phyloP scores from a whole-genome alignment of 1,140 invertebrate genomes.

The Thaumatotibia leucotreta region DNA sequence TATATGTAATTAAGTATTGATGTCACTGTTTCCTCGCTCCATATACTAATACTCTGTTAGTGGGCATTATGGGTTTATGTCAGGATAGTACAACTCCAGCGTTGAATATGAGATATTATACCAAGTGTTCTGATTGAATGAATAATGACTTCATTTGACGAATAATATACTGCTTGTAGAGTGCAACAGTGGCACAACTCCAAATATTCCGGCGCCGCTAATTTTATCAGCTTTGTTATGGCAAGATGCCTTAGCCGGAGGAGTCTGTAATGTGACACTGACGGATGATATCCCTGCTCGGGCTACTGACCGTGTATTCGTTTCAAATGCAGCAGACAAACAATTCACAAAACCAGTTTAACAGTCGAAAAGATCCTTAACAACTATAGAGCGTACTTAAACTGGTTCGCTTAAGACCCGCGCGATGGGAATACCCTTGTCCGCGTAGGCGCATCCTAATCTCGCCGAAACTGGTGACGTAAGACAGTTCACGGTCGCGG shows the following conservation, averaged over 20 bases:
- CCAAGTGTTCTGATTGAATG: constrained; percentile 23
- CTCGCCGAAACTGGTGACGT: constrained; percentile 55
- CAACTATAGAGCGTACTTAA: background rate
- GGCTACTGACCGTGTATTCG: background rate
- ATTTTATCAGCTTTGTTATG: background rate
- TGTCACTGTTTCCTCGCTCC: constrained; percentile 28
- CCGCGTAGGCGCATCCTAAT: constrained; percentile 67
- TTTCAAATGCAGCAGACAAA: background rate
- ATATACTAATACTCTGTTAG: constrained; percentile 13
- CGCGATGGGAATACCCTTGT: background rate
- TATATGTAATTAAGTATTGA: constrained; percentile 25
- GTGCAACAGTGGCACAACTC: background rate
- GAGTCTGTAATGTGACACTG: background rate
- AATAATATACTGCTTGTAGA: background rate
- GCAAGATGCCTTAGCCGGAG: background rate
- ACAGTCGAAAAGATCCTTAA: background rate
- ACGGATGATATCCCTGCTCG: background rate
- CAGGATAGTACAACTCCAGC: background rate
- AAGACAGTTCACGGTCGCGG: constrained; percentile 67
- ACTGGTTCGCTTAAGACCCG: background rate
- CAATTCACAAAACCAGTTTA: background rate
- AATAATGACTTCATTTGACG: background rate
- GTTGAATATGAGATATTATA: constrained; percentile 2
- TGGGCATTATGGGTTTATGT: background rate
- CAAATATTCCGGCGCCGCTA: background rate